Evolutionary conservation across 2,797 vertebrate species (phyloP).

Genomic region (Eidolon dupreanum): DNA sequence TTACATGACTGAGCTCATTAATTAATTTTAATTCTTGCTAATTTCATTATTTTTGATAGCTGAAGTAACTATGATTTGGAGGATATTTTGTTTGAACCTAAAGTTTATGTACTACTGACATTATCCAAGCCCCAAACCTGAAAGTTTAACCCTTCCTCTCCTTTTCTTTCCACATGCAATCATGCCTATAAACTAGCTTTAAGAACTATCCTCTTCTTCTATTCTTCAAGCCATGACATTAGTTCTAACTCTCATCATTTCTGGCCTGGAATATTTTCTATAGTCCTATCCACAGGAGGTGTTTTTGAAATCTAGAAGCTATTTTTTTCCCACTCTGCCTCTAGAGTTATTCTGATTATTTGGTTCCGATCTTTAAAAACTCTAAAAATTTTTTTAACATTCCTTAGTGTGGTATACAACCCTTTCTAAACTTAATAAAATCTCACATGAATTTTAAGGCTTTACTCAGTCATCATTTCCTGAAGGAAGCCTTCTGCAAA

Average conservation of each 20-base stretch:
- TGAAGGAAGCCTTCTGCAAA: constrained; percentile 1
- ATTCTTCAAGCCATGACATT: neutral
- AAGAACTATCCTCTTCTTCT: neutral
- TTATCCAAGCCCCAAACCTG: neutral
- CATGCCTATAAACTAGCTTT: neutral
- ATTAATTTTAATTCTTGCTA: constrained; percentile 41
- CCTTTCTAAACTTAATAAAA: constrained; percentile 7
- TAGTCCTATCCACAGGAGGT: neutral
- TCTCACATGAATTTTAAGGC: neutral
- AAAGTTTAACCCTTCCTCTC: neutral
- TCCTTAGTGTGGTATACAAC: neutral
- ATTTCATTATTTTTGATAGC: neutral
- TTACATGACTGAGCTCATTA: neutral
- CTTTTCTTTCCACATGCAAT: neutral
- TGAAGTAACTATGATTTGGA: neutral
- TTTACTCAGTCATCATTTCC: neutral
- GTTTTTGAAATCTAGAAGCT: constrained; percentile 14
- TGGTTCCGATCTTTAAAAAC: neutral
- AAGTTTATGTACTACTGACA: neutral
- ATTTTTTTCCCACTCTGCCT: neutral
- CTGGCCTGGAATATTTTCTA: neutral
- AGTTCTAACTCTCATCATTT: neutral
- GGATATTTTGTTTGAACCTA: constrained; percentile 29
- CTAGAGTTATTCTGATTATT: constrained; percentile 18
- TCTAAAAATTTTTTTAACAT: neutral